Base-by-base conservation (phyloP, 1,140 invertebrate species). In the Anoplophora glabripennis region DNA sequence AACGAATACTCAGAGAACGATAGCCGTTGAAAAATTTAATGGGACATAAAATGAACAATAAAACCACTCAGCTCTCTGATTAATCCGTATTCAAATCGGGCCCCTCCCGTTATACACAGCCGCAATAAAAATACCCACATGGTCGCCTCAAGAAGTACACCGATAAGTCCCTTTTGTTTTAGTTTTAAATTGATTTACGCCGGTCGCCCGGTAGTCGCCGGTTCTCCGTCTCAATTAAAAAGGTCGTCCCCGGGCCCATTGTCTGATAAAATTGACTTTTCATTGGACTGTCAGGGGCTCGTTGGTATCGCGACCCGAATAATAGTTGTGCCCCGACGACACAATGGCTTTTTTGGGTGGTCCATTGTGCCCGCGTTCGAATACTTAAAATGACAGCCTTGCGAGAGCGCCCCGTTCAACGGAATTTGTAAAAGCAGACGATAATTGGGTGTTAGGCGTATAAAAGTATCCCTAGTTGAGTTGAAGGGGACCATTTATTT, bases 221-320 rank as follows among this genome's bases (percentile, higher is more conserved):
- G 15, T 18, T 18, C 42, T 44, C 21, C 42, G 28, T 46, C 44
- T 46, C 44, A 17, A 46, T 46, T 46, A 46, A 17, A 46, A 21
- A 46, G 44, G 44, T 46, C 44, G 44, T 17, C 44, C 42, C 42
- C 3, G 44, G 44, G 17, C 44, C 38, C 44, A 46, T 46, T 46
- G 44, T 46, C 44, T 46, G 44, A 46, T 46, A 46, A 46, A 46
- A 46, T 46, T 46, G 44, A 46, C 44, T 46, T 46, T 46, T 46
- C 44, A 46, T 46, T 46, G 44, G 44, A 28, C 44, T 46, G 44
- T 46, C 44, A 46, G 28, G 28, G 44, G 18, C 17, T 46, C 44
- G 10, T 46, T 46, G 17, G 44, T 46, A 46, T 17, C 17, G 28
- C 44, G 17, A 46, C 44, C 11, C 28, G 44, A 46, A 21, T 46